A percentile compares a stretch with the other conserved stretches of the same genome.
These are phyloP conservation scores for Gorsachius magnificus DNA, from an alignment of 2,797 vertebrate genomes.

Conservation along the genomic window DNA sequence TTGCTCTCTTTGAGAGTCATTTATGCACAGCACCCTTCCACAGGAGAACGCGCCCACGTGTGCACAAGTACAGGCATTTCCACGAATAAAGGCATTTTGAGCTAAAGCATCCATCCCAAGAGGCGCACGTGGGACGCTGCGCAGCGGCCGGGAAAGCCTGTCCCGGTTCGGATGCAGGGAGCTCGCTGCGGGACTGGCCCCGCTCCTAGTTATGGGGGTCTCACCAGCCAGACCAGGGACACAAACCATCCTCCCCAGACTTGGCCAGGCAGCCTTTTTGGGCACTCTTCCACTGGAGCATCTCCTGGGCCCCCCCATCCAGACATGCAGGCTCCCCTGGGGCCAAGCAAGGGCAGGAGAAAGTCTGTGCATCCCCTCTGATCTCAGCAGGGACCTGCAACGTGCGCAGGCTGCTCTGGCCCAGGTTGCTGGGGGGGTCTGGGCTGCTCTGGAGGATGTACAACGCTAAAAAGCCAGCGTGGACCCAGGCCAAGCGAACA, in stretches of 20 bases:
- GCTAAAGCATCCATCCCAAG: not conserved
- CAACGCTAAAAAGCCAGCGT: not conserved
- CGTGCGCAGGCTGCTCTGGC: not conserved
- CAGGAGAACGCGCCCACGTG: not conserved
- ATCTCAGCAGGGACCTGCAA: not conserved
- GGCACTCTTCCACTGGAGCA: not conserved
- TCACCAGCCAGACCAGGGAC: not conserved
- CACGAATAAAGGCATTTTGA: not conserved
- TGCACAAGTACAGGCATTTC: not conserved
- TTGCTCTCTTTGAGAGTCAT: not conserved
- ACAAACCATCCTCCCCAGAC: not conserved
- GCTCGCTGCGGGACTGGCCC: not conserved
- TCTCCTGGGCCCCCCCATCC: fast-evolving
- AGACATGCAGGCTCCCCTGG: not conserved
- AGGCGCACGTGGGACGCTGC: fast-evolving
- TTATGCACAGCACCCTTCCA: not conserved
- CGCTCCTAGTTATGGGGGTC: not conserved
- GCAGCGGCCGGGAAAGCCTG: not conserved
- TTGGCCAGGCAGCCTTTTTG: not conserved
- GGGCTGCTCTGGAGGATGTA: not conserved
- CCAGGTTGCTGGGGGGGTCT: not conserved
- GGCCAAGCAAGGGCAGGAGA: not conserved
- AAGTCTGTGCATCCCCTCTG: too few species aligned
- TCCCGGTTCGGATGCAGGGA: fast-evolving
- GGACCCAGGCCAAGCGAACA: not conserved